Percentiles rank a stretch among this genome's conserved stretches.
Evolutionary conservation across 64 coral and sea anemone species (phyloP).

Genomic region (Anthopleura sola): DNA sequence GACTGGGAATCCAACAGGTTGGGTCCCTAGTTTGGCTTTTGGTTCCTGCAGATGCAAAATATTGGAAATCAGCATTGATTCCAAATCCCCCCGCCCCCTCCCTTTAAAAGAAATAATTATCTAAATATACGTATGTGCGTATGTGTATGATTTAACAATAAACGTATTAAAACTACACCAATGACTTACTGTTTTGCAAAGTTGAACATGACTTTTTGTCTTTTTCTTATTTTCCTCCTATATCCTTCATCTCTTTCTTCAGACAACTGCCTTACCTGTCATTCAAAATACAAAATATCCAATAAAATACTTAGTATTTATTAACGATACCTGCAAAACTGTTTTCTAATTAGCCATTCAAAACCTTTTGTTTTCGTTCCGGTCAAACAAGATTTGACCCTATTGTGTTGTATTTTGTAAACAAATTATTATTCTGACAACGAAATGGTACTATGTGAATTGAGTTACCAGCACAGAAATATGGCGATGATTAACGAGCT

Average conservation of each 20-base stretch:
- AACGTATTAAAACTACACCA: no score
- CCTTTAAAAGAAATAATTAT: no score
- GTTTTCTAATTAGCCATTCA: background rate
- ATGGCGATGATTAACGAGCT: background rate
- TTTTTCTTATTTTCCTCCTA: slow-evolving; percentile 86
- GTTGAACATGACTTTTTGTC: slow-evolving; percentile 99
- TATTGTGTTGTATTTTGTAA: slow-evolving; percentile 3
- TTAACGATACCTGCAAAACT: background rate
- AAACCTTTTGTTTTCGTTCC: background rate
- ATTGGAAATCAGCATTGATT: no score
- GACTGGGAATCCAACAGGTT: no score
- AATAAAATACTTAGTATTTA: background rate
- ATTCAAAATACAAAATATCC: background rate
- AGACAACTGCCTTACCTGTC: slow-evolving; percentile 74
- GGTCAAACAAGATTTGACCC: slow-evolving; percentile 1
- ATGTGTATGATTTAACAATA: no score
- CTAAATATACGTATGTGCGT: no score
- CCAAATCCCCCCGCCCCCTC: no score
- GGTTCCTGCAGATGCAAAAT: no score
- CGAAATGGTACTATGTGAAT: background rate
- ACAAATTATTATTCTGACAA: slow-evolving; percentile 11
- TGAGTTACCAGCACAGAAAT: background rate
- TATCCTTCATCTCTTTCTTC: slow-evolving; percentile 93
- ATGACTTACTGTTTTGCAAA: slow-evolving; percentile 97
- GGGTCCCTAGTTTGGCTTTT: no score